These are phyloP conservation scores for Microcaecilia unicolor DNA, from an alignment of 2,797 vertebrate genomes.

Conservation along the genomic window DNA sequence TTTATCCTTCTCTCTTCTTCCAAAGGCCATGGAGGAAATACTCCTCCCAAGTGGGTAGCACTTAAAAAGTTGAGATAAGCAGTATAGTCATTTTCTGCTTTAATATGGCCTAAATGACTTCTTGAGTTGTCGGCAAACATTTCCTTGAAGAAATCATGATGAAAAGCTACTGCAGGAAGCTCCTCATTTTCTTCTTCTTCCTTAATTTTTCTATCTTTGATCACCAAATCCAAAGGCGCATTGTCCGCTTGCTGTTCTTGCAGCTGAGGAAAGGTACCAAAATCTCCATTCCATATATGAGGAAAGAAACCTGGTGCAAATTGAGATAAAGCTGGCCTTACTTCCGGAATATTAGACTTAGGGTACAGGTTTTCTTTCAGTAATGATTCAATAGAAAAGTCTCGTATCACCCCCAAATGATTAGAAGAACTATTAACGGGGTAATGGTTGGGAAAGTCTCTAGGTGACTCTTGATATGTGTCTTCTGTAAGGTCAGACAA, in stretches of 20 bases:
- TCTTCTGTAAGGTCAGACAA: constrained; percentile 51
- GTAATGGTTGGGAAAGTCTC: constrained; percentile 49
- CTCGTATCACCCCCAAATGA: constrained; percentile 69
- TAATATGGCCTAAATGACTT: constrained; percentile 72
- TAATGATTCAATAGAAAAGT: constrained; percentile 92
- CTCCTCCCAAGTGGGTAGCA: constrained; percentile 76
- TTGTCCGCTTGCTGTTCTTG: constrained; percentile 65
- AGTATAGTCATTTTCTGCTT: constrained; percentile 84
- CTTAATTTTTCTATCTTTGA: constrained; percentile 90
- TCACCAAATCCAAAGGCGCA: constrained; percentile 79
- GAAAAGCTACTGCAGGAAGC: constrained; percentile 63
- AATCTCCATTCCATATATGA: constrained; percentile 80
- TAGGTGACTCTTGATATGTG: constrained; percentile 52
- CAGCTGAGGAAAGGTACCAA: constrained; percentile 73
- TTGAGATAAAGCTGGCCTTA: constrained; percentile 73
- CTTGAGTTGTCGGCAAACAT: constrained; percentile 66
- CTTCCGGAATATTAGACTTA: constrained; percentile 71
- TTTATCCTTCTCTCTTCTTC: constrained; percentile 95
- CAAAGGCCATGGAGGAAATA: constrained; percentile 92
- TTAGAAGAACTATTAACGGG: constrained; percentile 39
- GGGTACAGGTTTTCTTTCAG: constrained; percentile 90
- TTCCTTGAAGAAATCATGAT: constrained; percentile 84
- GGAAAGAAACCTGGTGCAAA: constrained; percentile 85
- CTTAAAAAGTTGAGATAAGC: constrained; percentile 90
- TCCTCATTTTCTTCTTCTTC: constrained; percentile 92